Percentiles rank a stretch among this genome's conserved stretches.
These are phyloP conservation scores for Hemaris fuciformis DNA, from an alignment of 2,888 invertebrate species.

Conservation along the genomic window DNA sequence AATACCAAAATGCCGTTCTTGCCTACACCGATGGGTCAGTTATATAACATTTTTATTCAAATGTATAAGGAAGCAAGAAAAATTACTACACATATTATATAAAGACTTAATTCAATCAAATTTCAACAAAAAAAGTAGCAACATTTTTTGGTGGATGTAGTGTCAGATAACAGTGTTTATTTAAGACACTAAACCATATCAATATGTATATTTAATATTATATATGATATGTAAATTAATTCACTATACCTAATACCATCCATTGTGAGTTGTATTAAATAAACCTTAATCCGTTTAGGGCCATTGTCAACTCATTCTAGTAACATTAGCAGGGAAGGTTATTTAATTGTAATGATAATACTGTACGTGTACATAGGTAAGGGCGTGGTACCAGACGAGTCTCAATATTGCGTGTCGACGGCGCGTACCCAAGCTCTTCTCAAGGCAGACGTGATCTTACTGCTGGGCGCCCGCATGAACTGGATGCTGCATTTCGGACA, in stretches of 20 bases:
- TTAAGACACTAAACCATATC: too few relatives aligned
- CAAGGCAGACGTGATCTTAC: conserved; percentile 92
- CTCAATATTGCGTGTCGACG: conserved; percentile 88
- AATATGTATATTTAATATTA: too few relatives aligned
- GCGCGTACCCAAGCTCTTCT: conserved; percentile 93
- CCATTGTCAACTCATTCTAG: too few relatives aligned
- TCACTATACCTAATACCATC: too few relatives aligned
- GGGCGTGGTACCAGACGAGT: conserved; percentile 88
- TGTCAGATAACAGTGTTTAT: too few relatives aligned
- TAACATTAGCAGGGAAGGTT: too few relatives aligned
- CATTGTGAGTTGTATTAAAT: too few relatives aligned
- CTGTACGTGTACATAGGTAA: conserved; percentile 80
- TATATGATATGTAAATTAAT: too few relatives aligned
- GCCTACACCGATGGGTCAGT: conserved; percentile 95
- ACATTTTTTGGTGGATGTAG: too few relatives aligned
- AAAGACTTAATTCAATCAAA: background rate
- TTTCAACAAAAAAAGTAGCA: too few relatives aligned
- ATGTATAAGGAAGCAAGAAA: background rate
- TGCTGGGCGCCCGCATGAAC: conserved; percentile 95
- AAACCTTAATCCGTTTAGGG: too few relatives aligned
- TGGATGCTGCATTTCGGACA: conserved; percentile 99
- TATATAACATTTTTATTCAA: background rate
- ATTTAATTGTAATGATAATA: too few relatives aligned
- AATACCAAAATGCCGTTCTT: conserved; percentile 91
- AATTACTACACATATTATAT: background rate